Percentiles rank a stretch among this genome's conserved stretches.
phyloP scores from a whole-genome alignment of 2,888 invertebrate species.

The Drosophila phalerata region DNA sequence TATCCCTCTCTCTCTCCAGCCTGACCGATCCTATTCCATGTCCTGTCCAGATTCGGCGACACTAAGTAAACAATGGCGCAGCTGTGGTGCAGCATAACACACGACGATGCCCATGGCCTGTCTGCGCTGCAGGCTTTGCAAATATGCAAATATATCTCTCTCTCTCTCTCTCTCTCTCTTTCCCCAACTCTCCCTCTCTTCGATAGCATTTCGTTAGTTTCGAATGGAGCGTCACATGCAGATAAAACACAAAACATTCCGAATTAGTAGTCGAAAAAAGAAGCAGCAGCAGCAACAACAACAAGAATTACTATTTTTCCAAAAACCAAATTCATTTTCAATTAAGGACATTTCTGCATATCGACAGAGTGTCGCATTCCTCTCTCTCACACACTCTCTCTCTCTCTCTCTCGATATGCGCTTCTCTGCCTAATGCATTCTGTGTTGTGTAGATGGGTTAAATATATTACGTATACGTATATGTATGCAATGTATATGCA shows the following conservation, averaged over 20 bases:
- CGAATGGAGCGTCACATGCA: conserved; percentile 64
- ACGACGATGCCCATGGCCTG: conserved; percentile 37
- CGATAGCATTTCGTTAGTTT: conserved; percentile 56
- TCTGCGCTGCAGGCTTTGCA: conserved; percentile 55
- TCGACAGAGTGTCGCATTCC: conserved; percentile 59
- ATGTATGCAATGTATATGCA: conserved; percentile 30
- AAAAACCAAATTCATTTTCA: conserved; percentile 83
- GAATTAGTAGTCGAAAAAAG: conserved; percentile 72
- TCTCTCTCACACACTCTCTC: not conserved
- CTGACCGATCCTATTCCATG: conserved; percentile 31
- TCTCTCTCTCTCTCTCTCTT: not conserved
- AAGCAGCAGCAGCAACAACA: conserved; percentile 34
- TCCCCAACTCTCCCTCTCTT: not conserved
- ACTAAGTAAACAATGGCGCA: conserved; percentile 76
- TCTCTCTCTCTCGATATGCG: not conserved
- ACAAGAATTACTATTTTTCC: conserved; percentile 42
- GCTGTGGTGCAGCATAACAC: conserved; percentile 68
- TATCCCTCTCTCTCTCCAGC: not conserved
- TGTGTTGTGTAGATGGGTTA: conserved; percentile 55
- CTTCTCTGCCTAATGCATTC: conserved; percentile 45
- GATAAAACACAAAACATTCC: conserved; percentile 78
- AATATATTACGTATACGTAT: conserved; percentile 76
- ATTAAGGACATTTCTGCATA: conserved; percentile 82
- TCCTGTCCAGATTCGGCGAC: conserved; percentile 71
- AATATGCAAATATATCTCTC: conserved; percentile 70